Conservation (phyloP, 1,140 invertebrate species). For the Calosoma granatense region DNA sequence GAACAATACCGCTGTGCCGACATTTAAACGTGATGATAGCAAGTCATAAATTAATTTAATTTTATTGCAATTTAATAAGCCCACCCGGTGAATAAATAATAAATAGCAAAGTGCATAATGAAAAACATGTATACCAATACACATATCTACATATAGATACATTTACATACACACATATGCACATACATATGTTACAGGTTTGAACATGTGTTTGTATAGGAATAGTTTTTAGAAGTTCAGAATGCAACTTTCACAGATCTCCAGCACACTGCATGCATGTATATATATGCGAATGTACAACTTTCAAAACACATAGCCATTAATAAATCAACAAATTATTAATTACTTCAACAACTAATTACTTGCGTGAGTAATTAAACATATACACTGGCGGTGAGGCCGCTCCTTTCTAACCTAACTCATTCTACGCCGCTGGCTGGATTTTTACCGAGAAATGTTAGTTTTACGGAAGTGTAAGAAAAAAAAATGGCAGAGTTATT, state of each 20-base stretch:
- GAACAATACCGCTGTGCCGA: too few species aligned
- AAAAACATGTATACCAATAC: background rate
- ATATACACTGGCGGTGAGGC: background rate
- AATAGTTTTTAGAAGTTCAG: background rate
- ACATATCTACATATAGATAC: background rate
- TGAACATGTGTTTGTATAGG: background rate
- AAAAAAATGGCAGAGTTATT: too few species aligned
- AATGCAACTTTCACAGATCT: background rate
- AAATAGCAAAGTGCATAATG: slow-evolving; percentile 2
- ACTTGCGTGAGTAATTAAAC: background rate
- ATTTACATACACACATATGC: background rate
- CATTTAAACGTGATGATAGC: too few species aligned
- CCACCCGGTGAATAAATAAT: background rate
- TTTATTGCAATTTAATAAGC: slow-evolving; percentile 5
- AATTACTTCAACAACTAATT: slow-evolving; percentile 9
- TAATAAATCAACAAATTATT: slow-evolving; percentile 9
- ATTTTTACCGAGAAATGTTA: too few species aligned
- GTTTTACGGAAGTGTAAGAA: too few species aligned
- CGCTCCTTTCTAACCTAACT: background rate
- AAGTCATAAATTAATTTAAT: too few species aligned
- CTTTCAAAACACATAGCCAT: background rate
- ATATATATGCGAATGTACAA: background rate
- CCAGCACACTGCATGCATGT: background rate
- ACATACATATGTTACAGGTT: background rate
- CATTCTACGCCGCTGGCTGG: background rate